These are phyloP conservation scores for Casuarius casuarius DNA, from an alignment of 2,113 vertebrate genomes.

Conservation along the genomic window DNA sequence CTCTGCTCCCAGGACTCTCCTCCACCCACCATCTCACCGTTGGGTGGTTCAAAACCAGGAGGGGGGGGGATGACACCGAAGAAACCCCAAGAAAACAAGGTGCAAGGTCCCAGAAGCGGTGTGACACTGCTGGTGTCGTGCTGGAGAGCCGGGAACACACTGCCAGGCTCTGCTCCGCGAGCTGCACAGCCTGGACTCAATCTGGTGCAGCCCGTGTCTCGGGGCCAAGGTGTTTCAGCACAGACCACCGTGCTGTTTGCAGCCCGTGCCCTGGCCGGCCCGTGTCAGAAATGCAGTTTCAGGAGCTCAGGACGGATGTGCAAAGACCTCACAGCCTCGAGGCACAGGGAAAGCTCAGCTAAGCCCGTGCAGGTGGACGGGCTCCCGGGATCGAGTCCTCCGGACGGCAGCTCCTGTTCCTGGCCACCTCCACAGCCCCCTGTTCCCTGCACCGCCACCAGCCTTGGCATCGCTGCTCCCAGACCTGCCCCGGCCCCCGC, in stretches of 20 bases:
- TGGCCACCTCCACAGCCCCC: fast-evolving
- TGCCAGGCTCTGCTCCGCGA: too few species aligned
- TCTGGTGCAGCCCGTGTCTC: not conserved
- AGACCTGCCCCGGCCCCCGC: not conserved
- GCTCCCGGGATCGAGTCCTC: not conserved
- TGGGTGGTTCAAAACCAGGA: not conserved
- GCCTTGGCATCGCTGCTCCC: not conserved
- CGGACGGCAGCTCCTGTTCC: not conserved
- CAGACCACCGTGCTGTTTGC: not conserved
- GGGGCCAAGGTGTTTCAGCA: not conserved
- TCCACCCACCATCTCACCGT: not conserved
- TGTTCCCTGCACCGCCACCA: fast-evolving
- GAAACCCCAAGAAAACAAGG: not conserved
- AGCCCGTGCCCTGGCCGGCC: not conserved
- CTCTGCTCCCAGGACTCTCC: not conserved
- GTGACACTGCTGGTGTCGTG: not conserved
- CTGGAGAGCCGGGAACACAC: too few species aligned
- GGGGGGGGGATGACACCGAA: not conserved
- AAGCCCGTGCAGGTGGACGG: not conserved
- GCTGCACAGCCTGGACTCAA: not conserved
- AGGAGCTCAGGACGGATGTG: fast-evolving
- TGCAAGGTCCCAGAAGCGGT: not conserved
- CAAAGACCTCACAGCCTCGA: not conserved
- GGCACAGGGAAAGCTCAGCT: not conserved
- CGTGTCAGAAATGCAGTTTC: fast-evolving